Conservation (phyloP, 1,140 invertebrate species). For the Camponotus vicinus region DNA sequence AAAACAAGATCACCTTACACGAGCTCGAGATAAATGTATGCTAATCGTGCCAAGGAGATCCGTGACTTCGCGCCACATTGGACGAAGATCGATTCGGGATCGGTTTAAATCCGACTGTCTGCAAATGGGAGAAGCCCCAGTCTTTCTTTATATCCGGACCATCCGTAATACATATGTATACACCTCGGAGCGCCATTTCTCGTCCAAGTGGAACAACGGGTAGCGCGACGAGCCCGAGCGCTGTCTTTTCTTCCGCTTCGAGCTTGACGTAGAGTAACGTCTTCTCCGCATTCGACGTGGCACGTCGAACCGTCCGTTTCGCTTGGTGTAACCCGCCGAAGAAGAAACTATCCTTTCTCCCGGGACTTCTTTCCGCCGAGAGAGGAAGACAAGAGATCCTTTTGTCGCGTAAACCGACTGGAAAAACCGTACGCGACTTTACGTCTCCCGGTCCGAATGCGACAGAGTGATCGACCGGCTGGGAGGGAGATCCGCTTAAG, state of each 20-base stretch:
- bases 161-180: conserved; percentile 57
- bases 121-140: background rate
- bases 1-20: conserved; percentile 10
- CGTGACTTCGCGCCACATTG: background rate
- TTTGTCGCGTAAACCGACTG: conserved; percentile 67
- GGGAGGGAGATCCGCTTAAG: background rate
- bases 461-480: conserved; percentile 25
- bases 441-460: conserved; percentile 42
- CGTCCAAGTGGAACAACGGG: conserved; percentile 45
- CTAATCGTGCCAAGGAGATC: conserved; percentile 11
- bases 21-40: conserved; percentile 44
- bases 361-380: conserved; percentile 13
- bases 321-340: conserved; percentile 59
- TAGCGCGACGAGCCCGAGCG: conserved; percentile 25
- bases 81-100: conserved; percentile 28
- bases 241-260: conserved; percentile 43
- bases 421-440: conserved; percentile 68
- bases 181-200: conserved; percentile 37
- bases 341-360: conserved; percentile 57
- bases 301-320: conserved; percentile 55
- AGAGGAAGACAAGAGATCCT: conserved; percentile 52
- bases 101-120: conserved; percentile 20
- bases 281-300: conserved; percentile 48
- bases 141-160: conserved; percentile 43
- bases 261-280: conserved; percentile 65